Evolutionary conservation across 2,888 invertebrate species (phyloP).

Genomic region (Erpobdella octoculata): DNA sequence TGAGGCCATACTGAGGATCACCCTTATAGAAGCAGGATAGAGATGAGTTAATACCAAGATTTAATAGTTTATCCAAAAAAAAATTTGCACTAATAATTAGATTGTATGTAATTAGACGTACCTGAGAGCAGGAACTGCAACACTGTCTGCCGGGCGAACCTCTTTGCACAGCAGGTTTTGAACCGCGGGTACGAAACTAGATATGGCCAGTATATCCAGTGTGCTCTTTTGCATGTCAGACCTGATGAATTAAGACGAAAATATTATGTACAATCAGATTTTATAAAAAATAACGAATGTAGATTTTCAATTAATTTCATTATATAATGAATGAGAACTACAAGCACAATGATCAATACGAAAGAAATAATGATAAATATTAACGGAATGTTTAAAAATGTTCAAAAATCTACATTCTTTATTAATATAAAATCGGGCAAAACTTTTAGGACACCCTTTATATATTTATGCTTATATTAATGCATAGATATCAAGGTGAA

Average conservation of each 20-base stretch:
- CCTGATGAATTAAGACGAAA: slow-evolving; percentile 51
- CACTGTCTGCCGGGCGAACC: slow-evolving; percentile 59
- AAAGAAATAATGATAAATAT: too few species aligned
- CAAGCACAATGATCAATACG: too few species aligned
- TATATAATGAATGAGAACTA: too few species aligned
- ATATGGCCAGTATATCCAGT: slow-evolving; percentile 77
- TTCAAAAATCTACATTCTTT: too few species aligned
- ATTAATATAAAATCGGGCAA: too few species aligned
- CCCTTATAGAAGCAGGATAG: slow-evolving; percentile 59
- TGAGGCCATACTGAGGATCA: slow-evolving; percentile 76
- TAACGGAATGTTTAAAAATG: too few species aligned
- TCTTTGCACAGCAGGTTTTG: slow-evolving; percentile 54
- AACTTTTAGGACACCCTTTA: too few species aligned
- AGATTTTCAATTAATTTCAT: too few species aligned
- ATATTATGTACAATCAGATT: too few species aligned
- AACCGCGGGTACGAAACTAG: slow-evolving; percentile 77
- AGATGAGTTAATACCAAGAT: too few species aligned
- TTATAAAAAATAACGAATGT: not conserved
- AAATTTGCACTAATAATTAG: not conserved
- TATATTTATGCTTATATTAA: not conserved
- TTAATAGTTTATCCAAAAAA: too few species aligned
- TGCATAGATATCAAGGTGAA: too few species aligned
- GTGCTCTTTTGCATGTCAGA: slow-evolving; percentile 74
- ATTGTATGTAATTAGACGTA: slow-evolving; percentile 32
- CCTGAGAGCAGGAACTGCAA: slow-evolving; percentile 45